These are phyloP conservation scores for Bombyx mandarina DNA, from an alignment of 1,140 invertebrate genomes.

Conservation along the genomic window DNA sequence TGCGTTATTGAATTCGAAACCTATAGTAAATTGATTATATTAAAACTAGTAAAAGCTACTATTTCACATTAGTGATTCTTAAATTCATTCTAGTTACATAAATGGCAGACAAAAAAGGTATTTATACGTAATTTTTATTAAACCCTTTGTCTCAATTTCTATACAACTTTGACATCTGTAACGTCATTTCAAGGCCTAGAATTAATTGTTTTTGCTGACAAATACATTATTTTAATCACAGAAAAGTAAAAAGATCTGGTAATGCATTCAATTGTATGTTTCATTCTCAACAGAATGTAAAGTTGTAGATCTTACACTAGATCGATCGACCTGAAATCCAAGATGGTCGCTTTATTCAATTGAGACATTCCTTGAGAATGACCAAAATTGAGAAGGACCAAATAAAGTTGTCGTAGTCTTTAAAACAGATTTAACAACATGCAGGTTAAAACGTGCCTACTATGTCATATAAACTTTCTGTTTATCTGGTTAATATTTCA, in stretches of 20 bases:
- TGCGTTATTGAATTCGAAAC: conserved; percentile 21
- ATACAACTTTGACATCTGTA: conserved; percentile 54
- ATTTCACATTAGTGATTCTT: background rate
- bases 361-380: conserved; percentile 4
- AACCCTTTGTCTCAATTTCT: conserved; percentile 52
- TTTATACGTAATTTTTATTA: conserved; percentile 50
- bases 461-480: no score
- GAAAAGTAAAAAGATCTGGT: background rate
- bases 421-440: conserved; percentile 8
- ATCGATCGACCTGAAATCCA: conserved; percentile 33
- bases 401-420: conserved; percentile 21
- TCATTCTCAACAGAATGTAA: background rate
- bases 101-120: conserved; percentile 68
- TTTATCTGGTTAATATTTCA: no score
- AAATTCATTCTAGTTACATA: conserved; percentile 29
- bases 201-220: conserved; percentile 26
- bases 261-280: background rate
- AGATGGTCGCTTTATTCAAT: conserved; percentile 34
- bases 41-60: no score
- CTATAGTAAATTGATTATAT: no score
- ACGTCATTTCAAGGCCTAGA: conserved; percentile 44
- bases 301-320: conserved; percentile 2
- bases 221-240: conserved; percentile 2
- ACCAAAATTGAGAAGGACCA: no score
- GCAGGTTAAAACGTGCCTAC: no score